Evolutionary conservation across 2,113 vertebrate genomes (phyloP).

Genomic region (Catharus minimus): DNA sequence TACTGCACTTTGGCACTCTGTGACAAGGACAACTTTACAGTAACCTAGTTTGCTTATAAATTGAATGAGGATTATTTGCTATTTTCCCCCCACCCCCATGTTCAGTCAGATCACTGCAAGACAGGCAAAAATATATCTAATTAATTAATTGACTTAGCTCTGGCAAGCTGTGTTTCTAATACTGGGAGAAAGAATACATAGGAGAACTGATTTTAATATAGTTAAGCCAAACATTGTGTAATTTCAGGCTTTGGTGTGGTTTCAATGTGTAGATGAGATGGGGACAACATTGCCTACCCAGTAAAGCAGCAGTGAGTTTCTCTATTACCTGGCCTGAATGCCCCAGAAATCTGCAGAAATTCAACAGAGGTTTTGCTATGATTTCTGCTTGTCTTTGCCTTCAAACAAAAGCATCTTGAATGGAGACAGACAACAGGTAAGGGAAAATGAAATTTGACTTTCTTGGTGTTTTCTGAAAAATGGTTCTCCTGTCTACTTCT

Average conservation of each 20-base stretch:
- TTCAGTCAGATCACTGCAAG: neutral
- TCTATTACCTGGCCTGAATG: neutral
- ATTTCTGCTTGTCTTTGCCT: neutral
- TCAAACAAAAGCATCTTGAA: neutral
- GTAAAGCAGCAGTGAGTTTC: neutral
- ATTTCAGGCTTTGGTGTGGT: neutral
- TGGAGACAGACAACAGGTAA: neutral
- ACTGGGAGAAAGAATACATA: neutral
- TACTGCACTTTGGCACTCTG: conserved; percentile 35
- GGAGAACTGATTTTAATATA: neutral
- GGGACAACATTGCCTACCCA: neutral
- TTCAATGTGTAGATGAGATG: neutral
- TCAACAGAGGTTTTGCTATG: neutral
- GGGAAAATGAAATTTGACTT: neutral
- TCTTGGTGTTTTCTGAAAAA: neutral
- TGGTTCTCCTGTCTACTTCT: neutral
- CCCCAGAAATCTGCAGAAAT: neutral
- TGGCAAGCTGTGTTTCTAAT: neutral
- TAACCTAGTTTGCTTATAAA: conserved; percentile 56
- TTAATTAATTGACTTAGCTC: neutral
- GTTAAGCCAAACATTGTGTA: neutral
- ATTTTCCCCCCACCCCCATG: fast-evolving
- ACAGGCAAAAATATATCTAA: neutral
- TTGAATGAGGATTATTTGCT: neutral
- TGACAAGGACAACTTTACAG: conserved; percentile 40